Conservation (phyloP, 2,113 vertebrate species). For the Lathamus discolor region DNA sequence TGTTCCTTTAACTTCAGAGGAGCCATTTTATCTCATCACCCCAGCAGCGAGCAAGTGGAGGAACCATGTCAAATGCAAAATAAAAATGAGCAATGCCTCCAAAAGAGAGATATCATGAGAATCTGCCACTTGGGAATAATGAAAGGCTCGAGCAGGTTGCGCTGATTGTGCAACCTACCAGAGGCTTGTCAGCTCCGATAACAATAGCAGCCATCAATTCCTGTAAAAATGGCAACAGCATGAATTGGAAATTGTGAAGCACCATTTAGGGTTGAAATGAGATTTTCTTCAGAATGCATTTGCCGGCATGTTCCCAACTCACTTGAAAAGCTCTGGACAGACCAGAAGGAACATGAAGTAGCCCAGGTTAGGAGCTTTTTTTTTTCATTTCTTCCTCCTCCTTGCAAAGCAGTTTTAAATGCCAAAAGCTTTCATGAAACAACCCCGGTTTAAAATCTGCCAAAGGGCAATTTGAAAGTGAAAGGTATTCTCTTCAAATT, state of each 20-base stretch:
- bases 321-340: constrained; percentile 47
- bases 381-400: neutral
- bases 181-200: constrained; percentile 67
- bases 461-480: constrained; percentile 43
- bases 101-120: constrained; percentile 62
- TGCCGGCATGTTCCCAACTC: neutral
- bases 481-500: constrained; percentile 51
- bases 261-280: constrained; percentile 54
- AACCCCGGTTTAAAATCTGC: neutral
- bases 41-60: neutral
- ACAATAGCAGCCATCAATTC: constrained; percentile 71
- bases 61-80: constrained; percentile 38
- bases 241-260: constrained; percentile 69
- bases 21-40: constrained; percentile 15
- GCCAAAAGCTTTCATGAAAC: constrained; percentile 34
- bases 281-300: constrained; percentile 62
- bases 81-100: constrained; percentile 47
- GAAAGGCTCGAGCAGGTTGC: constrained; percentile 37
- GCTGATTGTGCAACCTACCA: constrained; percentile 47
- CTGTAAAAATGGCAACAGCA: constrained; percentile 61
- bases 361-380: neutral
- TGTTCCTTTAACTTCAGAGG: constrained; percentile 16
- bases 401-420: constrained; percentile 38
- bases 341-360: constrained; percentile 26
- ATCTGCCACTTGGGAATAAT: constrained; percentile 65